Conservation (phyloP, 2,113 vertebrate species). For the Ia io region DNA sequence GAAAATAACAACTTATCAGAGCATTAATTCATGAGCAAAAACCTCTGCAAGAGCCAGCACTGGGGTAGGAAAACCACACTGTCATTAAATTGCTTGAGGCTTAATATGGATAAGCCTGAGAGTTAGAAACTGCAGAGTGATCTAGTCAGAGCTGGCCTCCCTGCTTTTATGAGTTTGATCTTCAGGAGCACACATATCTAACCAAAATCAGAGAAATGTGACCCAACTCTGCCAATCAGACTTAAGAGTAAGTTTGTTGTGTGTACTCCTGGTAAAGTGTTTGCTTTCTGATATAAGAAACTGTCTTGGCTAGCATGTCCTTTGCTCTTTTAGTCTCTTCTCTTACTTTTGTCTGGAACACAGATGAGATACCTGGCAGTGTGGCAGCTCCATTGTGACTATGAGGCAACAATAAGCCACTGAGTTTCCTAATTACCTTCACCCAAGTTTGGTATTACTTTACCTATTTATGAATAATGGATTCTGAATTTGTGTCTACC, state of each 20-base stretch:
- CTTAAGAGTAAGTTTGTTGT: not conserved
- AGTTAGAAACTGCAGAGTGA: not conserved
- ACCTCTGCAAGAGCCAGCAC: not conserved
- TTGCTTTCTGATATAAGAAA: not conserved
- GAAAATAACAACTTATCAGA: not conserved
- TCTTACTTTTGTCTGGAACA: not conserved
- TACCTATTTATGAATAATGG: not conserved
- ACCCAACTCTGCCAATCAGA: not conserved
- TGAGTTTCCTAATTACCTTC: not conserved
- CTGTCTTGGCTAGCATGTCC: not conserved
- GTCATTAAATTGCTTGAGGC: not conserved
- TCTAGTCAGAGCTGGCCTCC: rapidly evolving
- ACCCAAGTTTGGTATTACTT: not conserved
- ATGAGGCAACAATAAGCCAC: not conserved
- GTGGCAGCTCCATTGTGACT: not conserved
- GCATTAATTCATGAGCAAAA: not conserved
- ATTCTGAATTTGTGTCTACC: not conserved
- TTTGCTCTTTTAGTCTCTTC: not conserved
- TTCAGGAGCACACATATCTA: not conserved
- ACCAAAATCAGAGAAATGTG: not conserved
- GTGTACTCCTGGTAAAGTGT: not conserved
- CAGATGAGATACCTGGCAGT: not conserved
- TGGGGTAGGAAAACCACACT: not conserved
- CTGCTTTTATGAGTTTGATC: not conserved
- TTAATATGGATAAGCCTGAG: not conserved